Conservation (phyloP, 2,113 vertebrate genomes). For the Malurus melanocephalus region DNA sequence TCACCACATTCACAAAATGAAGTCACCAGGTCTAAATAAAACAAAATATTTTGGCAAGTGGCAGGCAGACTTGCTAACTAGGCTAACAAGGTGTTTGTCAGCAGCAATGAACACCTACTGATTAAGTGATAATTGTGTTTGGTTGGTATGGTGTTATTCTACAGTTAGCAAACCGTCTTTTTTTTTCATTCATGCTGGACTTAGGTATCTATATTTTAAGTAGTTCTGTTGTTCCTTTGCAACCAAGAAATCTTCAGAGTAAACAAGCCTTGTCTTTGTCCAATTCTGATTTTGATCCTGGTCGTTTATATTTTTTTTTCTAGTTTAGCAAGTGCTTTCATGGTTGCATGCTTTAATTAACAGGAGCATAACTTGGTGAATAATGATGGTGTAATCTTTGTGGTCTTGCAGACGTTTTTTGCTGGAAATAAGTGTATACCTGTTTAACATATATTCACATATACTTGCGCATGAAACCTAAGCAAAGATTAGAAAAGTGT, state of each 20-base stretch:
- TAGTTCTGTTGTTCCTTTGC: background rate
- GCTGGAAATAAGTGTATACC: background rate
- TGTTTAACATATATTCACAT: background rate
- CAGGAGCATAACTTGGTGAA: background rate
- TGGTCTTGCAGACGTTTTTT: background rate
- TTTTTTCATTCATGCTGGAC: background rate
- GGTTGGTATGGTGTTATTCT: background rate
- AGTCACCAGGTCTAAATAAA: conserved; percentile 54
- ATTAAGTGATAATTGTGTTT: conserved; percentile 31
- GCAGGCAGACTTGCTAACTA: conserved; percentile 47
- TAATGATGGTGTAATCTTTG: background rate
- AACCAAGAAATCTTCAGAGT: background rate
- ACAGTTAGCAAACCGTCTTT: background rate
- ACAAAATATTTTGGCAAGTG: conserved; percentile 63
- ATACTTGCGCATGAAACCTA: background rate
- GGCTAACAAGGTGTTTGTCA: conserved; percentile 49
- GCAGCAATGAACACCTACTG: background rate
- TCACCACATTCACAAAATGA: conserved; percentile 27
- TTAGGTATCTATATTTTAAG: background rate
- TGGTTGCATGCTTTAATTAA: background rate
- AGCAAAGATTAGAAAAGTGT: background rate
- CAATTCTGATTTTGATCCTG: background rate
- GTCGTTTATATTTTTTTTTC: background rate
- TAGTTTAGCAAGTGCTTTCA: conserved; percentile 5
- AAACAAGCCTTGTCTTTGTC: conserved; percentile 5